Conservation (phyloP, 2,888 invertebrate genomes). For the Epistrophella euchroma region DNA sequence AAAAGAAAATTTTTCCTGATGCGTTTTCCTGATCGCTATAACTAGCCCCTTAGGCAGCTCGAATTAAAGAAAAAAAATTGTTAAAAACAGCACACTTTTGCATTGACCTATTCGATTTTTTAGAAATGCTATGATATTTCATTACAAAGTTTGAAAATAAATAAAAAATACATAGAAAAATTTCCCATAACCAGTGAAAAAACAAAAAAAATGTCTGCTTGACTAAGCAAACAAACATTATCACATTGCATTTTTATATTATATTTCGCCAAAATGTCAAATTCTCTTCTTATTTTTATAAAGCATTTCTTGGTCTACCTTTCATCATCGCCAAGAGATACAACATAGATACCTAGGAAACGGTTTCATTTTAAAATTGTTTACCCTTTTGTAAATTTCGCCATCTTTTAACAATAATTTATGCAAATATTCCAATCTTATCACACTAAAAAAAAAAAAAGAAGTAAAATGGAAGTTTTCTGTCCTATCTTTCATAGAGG, state of each 20-base stretch:
- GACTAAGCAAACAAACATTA: conserved; percentile 42
- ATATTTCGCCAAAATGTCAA: conserved; percentile 46
- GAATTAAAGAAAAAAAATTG: too few species aligned
- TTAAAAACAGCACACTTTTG: too few species aligned
- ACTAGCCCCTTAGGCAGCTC: too few species aligned
- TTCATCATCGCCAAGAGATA: conserved; percentile 13
- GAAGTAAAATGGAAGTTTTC: conserved; percentile 27
- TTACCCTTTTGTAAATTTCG: conserved; percentile 68
- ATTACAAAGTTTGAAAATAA: background rate
- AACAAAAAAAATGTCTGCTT: conserved; percentile 12
- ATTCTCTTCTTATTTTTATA: conserved; percentile 30
- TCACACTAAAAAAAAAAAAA: conserved; percentile 35
- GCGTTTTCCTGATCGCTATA: too few species aligned
- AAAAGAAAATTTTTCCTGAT: too few species aligned
- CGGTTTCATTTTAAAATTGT: conserved; percentile 53
- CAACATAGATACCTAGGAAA: conserved; percentile 18
- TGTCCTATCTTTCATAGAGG: conserved; percentile 56
- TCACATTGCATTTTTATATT: conserved; percentile 45
- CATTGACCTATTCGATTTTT: too few species aligned
- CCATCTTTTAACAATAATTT: conserved; percentile 69
- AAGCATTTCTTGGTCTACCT: background rate
- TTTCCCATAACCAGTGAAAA: background rate
- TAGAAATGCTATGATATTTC: too few species aligned
- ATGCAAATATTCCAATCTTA: conserved; percentile 73
- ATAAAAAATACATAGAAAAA: background rate